Percentiles rank a stretch among this genome's conserved stretches.
Conservation (phyloP, 2,888 invertebrate genomes). For the Zygogramma bicolorata region DNA sequence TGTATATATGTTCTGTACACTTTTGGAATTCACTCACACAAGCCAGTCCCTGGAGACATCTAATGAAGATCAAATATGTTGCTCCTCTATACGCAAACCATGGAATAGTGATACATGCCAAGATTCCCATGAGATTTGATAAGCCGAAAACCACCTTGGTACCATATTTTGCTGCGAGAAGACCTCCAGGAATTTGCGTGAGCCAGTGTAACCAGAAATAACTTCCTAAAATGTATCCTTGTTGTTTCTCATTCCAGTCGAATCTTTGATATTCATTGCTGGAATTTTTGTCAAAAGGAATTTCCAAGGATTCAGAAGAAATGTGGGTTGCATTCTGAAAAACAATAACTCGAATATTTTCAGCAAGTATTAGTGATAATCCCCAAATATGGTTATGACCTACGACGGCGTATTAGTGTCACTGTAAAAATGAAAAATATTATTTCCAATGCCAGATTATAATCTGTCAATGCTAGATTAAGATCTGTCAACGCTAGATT, state of each 20-base stretch:
- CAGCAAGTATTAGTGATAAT: too few species aligned
- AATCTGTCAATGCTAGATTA: too few species aligned
- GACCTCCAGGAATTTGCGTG: constrained; percentile 80
- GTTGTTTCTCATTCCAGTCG: constrained; percentile 76
- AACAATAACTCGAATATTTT: too few species aligned
- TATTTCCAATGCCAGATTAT: too few species aligned
- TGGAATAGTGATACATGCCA: constrained; percentile 77
- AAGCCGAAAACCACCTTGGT: constrained; percentile 79
- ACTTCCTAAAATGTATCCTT: constrained; percentile 72
- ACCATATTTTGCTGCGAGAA: constrained; percentile 76
- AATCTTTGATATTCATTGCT: constrained; percentile 53
- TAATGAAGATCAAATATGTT: constrained; percentile 70
- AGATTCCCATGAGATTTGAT: constrained; percentile 73
- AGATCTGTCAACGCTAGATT: too few species aligned
- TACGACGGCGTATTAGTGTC: too few species aligned
- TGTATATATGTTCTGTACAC: too few species aligned
- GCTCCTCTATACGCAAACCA: constrained; percentile 72
- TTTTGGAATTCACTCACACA: constrained; percentile 69
- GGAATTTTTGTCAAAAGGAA: not conserved
- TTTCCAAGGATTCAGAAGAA: not conserved
- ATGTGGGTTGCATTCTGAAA: not conserved
- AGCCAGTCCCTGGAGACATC: constrained; percentile 77
- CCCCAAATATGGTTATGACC: too few species aligned
- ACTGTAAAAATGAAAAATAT: too few species aligned
- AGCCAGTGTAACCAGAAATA: constrained; percentile 82